Conservation (phyloP, 2,113 vertebrate species). For the Malurus cyaneus region DNA sequence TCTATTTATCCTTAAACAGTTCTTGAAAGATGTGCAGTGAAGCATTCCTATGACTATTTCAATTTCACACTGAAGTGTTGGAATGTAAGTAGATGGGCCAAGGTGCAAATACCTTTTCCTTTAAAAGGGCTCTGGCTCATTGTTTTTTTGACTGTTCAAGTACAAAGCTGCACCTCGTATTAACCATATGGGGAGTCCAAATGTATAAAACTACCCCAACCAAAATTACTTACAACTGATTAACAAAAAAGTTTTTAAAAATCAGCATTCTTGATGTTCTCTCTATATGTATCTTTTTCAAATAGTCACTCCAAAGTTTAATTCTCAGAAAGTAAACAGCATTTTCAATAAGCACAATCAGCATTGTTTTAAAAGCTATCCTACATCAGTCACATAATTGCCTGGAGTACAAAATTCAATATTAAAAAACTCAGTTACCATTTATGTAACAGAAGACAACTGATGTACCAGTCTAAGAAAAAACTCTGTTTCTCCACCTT, state of each 20-base stretch:
- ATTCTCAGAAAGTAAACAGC: neutral
- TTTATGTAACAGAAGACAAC: neutral
- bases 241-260: neutral
- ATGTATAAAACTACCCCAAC: neutral
- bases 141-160: neutral
- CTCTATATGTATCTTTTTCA: neutral
- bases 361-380: neutral
- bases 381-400: neutral
- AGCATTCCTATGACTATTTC: neutral
- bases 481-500: neutral
- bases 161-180: neutral
- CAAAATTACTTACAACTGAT: neutral
- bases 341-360: neutral
- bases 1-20: neutral
- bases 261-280: neutral
- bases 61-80: neutral
- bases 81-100: neutral
- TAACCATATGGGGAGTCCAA: neutral
- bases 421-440: neutral
- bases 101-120: neutral
- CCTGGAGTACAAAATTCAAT: neutral
- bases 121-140: neutral
- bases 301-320: neutral
- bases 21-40: neutral
- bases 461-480: neutral